phyloP scores from a whole-genome alignment of 2,888 invertebrate genomes.

The Caradrina clavipalpis region DNA sequence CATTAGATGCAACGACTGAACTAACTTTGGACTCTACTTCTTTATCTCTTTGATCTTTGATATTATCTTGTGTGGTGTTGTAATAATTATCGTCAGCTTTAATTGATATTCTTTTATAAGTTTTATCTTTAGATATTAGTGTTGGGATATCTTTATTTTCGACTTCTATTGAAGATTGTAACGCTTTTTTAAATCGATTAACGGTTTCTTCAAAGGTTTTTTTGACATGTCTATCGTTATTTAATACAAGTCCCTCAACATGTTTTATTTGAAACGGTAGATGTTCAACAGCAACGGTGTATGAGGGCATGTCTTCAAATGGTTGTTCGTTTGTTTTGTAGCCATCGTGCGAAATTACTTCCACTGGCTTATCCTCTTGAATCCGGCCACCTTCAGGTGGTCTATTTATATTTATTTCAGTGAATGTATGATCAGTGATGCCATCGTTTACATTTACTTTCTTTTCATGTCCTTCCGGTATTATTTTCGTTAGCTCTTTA shows the following conservation, averaged over 20 bases:
- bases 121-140: conserved; percentile 54
- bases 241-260: conserved; percentile 43
- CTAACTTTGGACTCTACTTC: conserved; percentile 44
- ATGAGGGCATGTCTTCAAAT: conserved; percentile 69
- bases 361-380: conserved; percentile 67
- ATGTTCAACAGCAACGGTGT: conserved; percentile 68
- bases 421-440: conserved; percentile 71
- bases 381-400: conserved; percentile 16
- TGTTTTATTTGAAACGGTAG: conserved; percentile 73
- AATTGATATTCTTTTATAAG: conserved; percentile 37
- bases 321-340: conserved; percentile 9
- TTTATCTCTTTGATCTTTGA: conserved; percentile 74
- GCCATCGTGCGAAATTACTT: conserved; percentile 61
- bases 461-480: conserved; percentile 41
- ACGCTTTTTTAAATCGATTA: conserved; percentile 80
- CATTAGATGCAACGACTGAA: conserved; percentile 22
- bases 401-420: conserved; percentile 56
- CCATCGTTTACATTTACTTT: conserved; percentile 64
- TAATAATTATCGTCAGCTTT: conserved; percentile 75
- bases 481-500: conserved; percentile 38
- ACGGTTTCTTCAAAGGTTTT: conserved; percentile 63
- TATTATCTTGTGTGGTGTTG: conserved; percentile 79
- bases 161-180: conserved; percentile 69
- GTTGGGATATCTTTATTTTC: conserved; percentile 71
- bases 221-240: conserved; percentile 33